phyloP scores from a whole-genome alignment of 2,113 vertebrate genomes.

The Argyrosomus japonicus region DNA sequence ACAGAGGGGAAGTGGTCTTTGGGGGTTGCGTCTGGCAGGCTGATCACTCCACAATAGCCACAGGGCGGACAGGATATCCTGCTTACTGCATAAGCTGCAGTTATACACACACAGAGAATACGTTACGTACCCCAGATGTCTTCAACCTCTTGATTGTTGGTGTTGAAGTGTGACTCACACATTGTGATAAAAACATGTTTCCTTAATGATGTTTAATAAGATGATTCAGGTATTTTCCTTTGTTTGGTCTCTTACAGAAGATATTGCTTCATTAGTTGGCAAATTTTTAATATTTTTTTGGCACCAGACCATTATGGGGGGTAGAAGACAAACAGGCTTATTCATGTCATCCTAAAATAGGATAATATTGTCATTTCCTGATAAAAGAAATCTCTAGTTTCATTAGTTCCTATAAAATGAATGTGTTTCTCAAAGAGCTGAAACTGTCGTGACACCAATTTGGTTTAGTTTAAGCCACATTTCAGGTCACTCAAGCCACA shows the following conservation, averaged over 20 bases:
- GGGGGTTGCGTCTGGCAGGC: constrained; percentile 75
- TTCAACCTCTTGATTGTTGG: constrained; percentile 30
- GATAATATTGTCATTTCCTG: no score
- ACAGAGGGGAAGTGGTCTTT: constrained; percentile 79
- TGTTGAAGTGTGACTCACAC: constrained; percentile 46
- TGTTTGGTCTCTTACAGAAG: background rate
- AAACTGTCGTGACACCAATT: no score
- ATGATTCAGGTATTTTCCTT: background rate
- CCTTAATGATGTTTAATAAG: constrained; percentile 39
- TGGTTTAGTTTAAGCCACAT: no score
- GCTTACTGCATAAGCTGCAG: constrained; percentile 61
- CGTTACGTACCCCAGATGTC: constrained; percentile 37
- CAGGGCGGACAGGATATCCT: constrained; percentile 83
- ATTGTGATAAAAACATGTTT: constrained; percentile 27
- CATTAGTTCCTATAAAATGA: no score
- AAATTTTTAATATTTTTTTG: background rate
- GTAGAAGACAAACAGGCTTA: no score
- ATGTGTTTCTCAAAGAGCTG: no score
- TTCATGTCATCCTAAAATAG: no score
- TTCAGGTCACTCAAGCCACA: no score
- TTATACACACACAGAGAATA: background rate
- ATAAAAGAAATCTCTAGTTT: no score
- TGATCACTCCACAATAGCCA: constrained; percentile 76
- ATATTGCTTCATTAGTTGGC: background rate
- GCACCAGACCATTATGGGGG: background rate